Evolutionary conservation across 2,113 vertebrate species (phyloP), one percentile per base, ranked within the genome.

Genomic region (Bos javanicus): DNA sequence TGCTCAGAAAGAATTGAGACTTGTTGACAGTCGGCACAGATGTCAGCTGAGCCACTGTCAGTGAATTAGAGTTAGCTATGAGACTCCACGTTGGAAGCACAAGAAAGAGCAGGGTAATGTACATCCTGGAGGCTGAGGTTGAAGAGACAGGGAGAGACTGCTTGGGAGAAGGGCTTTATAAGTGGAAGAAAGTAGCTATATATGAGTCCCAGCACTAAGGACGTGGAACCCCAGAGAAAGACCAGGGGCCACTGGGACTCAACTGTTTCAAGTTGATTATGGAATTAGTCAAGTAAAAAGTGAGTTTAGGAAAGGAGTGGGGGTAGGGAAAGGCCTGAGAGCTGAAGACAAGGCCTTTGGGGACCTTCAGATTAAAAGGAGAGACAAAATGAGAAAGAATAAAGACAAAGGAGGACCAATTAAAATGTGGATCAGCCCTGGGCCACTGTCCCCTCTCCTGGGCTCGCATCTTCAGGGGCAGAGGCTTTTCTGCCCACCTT

Each of bases 231-330:
- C 7, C 71, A 59, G 62, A 80, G 54, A 92, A 74, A 85, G 85
- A 85, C 19, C 11, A 0, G 57, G 33, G 56, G 23, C 52, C 78
- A 10, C 50, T 1, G 7, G 83, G 21, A 71, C n/a, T 60, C 67
- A 33, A 54, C 62, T 88, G 33, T 90, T 95, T 94, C 89, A 57
- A 89, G 50, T 28, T 36, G 48, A 54, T 85, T 71, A 46, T 94
- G 60, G 48, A 62, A 85, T 62, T 39, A 14, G 7, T 46, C 33
- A 11, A 80, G 56, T 54, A 26, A 87, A 91, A 85, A 87, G 46
- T 46, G 88, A 56, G n/a, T 74, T 74, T 52, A 10, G 43, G 52
- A 46, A 48, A 52, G 87, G 23, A 26, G 33, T 14, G 1, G 43
- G 11, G 15, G 5, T 30, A 2, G 11, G 8, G 21, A 7, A 30